Evolutionary conservation across 2,113 vertebrate genomes (phyloP).

Genomic region (Noturus placidus): DNA sequence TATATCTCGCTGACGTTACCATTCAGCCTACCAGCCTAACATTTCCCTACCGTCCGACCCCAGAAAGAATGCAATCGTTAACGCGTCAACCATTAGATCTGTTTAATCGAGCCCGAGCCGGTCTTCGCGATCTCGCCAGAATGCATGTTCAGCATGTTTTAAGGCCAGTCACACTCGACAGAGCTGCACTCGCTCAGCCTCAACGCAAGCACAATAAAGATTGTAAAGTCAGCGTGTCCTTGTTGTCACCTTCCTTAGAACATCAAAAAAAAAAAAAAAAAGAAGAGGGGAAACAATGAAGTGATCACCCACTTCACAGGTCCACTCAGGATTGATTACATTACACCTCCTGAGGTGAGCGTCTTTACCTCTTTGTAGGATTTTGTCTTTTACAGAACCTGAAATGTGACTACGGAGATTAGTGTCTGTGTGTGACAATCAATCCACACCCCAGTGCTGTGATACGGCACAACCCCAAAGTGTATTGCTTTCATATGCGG

Average conservation of each 20-base stretch:
- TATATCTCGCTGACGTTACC: neutral
- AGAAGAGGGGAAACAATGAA: neutral
- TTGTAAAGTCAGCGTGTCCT: neutral
- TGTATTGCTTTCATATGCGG: neutral
- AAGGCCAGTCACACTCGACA: neutral
- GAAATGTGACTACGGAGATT: neutral
- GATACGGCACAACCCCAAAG: neutral
- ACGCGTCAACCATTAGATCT: neutral
- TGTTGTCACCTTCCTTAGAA: neutral
- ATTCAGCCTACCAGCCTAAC: too few relatives aligned
- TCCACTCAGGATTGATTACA: neutral
- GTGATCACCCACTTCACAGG: neutral
- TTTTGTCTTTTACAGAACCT: neutral
- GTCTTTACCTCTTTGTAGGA: neutral
- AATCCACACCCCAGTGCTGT: too few relatives aligned
- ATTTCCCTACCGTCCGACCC: neutral
- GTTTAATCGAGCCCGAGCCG: constrained; percentile 8
- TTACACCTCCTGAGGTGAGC: neutral
- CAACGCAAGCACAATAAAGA: neutral
- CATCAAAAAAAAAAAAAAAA: neutral
- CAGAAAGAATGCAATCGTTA: constrained; percentile 27
- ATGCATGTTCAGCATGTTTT: neutral
- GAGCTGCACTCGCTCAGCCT: neutral
- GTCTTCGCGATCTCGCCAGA: neutral
- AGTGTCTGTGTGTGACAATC: neutral